Percentiles rank a stretch among this genome's conserved stretches.
Evolutionary conservation across 1,140 invertebrate genomes (phyloP).

Genomic region (Heliconius congener): DNA sequence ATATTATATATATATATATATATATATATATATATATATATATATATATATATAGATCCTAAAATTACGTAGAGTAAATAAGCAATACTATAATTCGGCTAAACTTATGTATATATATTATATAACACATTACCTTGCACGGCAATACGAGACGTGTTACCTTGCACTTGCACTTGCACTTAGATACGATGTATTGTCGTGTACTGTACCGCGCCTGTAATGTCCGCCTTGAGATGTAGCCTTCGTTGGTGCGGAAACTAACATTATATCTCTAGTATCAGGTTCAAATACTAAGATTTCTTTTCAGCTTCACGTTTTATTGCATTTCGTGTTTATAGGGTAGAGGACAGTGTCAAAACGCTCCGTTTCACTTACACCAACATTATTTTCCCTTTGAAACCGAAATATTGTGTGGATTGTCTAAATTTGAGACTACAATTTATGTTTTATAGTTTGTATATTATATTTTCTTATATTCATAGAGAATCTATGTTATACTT

Average conservation of each 20-base stretch:
- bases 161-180: slow-evolving; percentile 14
- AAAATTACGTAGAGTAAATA: too few species aligned
- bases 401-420: too few species aligned
- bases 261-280: not conserved
- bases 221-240: slow-evolving; percentile 6
- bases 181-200: not conserved
- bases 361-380: too few species aligned
- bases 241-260: not conserved
- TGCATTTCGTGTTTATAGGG: not conserved
- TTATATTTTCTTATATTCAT: too few species aligned
- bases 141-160: not conserved
- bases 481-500: too few species aligned
- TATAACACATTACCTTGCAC: not conserved
- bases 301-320: not conserved
- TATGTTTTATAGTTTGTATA: too few species aligned
- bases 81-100: not conserved
- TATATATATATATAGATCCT: too few species aligned
- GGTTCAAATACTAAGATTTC: not conserved
- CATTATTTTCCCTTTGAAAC: too few species aligned
- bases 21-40: too few species aligned
- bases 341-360: too few species aligned
- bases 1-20: too few species aligned
- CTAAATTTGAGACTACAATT: too few species aligned
- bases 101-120: not conserved
- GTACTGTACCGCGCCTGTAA: not conserved